phyloP scores from a whole-genome alignment of 2,888 invertebrate genomes.

The Cosmia trapezina region DNA sequence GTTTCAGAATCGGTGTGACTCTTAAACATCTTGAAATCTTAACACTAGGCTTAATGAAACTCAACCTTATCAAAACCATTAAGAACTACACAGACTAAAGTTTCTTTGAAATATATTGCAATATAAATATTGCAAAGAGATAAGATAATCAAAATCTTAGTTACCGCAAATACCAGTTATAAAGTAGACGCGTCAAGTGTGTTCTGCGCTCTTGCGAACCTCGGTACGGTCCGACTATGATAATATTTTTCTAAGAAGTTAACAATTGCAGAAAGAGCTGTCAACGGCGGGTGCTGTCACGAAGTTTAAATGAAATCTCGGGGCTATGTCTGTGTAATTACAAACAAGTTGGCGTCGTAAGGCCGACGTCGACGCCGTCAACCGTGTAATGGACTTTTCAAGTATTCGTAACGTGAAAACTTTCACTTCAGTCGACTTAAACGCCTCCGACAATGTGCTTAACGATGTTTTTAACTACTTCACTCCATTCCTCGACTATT shows the following conservation, averaged over 20 bases:
- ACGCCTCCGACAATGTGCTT: constrained; percentile 87
- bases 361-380: constrained; percentile 82
- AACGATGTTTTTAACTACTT: constrained; percentile 89
- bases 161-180: constrained; percentile 44
- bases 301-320: constrained; percentile 88
- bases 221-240: constrained; percentile 48
- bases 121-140: too few species aligned
- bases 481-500: constrained; percentile 80
- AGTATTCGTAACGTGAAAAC: constrained; percentile 89
- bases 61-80: background rate
- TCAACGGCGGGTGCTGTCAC: constrained; percentile 81
- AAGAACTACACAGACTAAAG: background rate
- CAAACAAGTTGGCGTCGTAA: constrained; percentile 84
- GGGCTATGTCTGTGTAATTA: constrained; percentile 87
- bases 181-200: constrained; percentile 45
- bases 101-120: constrained; percentile 23
- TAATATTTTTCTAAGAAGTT: constrained; percentile 77
- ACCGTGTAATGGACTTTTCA: constrained; percentile 90
- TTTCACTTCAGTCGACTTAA: constrained; percentile 85
- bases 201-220: constrained; percentile 24
- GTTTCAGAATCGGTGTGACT: background rate
- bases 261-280: constrained; percentile 81
- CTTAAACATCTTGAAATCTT: background rate
- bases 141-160: constrained; percentile 44
- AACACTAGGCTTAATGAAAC: background rate